Evolutionary conservation across 2,113 vertebrate genomes (phyloP), one percentile per base, ranked within the genome.

Genomic region (Cyprinodon brontotheroides): DNA sequence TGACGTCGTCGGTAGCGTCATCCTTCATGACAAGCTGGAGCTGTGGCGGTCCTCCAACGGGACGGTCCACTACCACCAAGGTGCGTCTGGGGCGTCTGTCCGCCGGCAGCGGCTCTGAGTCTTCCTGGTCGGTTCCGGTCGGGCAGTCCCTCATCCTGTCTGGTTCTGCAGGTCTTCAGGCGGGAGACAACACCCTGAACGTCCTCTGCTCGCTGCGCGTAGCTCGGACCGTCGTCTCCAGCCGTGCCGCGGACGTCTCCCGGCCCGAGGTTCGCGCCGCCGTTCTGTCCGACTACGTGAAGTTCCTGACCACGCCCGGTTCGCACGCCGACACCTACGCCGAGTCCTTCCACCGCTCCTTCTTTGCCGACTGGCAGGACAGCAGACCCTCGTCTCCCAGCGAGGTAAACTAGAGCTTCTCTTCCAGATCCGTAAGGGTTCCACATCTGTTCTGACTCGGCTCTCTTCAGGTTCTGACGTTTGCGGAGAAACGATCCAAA

Each of bases 11-110:
- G 92, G 93, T 0, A 86, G 66, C 4, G 15, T 93, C 63, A 94
- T 93, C 71, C 92, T 94, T 4, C 92, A 94, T 1, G 75, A 93
- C 10, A 94, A 94, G n/a, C 82, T 93, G 59, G 48, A 84, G 3
- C 75, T 90, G 68, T 93, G 92, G 93, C 91, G 64, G 53, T 57
- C 68, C 0, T 75, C 83, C 2, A 67, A 4, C 0, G 85, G 89
- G 4, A 85, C 79, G 0, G 75, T 87, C 14, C 93, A 94, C 64
- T 94, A 94, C 38, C 92, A 94, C 59, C 89, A 87, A 82, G 91
- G 92, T 93, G 68, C 48, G 1, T 29, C 29, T 29, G 29, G 29
- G 29, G 29, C 29, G 29, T 29, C 29, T 29, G 29, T 29, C 29
- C 29, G 29, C 29, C 29, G 29, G 29, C 29, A 1, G 29, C 29